A percentile compares a stretch with the other conserved stretches of the same genome.
These are phyloP conservation scores for Charanyca ferruginea DNA, from an alignment of 2,888 invertebrate genomes.

Conservation along the genomic window DNA sequence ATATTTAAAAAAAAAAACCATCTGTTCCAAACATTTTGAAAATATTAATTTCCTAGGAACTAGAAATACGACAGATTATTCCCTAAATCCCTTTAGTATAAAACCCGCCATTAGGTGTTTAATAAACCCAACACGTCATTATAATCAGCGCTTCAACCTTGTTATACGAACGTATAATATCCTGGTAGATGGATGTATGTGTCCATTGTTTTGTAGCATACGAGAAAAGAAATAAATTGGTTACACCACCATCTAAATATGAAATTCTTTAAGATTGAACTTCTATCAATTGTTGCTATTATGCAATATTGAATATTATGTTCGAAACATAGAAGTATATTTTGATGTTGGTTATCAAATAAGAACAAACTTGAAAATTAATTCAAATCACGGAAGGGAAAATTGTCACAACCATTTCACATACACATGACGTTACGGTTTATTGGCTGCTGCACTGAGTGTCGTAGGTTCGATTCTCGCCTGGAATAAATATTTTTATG, in stretches of 20 bases:
- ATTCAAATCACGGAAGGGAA: background rate
- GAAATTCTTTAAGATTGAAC: background rate
- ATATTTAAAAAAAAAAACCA: too few species aligned
- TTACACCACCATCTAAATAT: background rate
- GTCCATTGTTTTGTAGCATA: conserved; percentile 37
- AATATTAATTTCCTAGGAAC: too few species aligned
- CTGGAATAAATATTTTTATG: too few species aligned
- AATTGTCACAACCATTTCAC: background rate
- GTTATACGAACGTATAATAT: conserved; percentile 38
- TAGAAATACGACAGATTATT: conserved; percentile 5
- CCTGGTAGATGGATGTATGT: conserved; percentile 12
- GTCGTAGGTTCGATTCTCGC: too few species aligned
- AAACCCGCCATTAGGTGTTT: conserved; percentile 28
- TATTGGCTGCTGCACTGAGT: too few species aligned
- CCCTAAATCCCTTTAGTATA: conserved; percentile 6
- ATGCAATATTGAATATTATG: background rate
- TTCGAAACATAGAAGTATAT: too few species aligned
- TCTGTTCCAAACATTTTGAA: too few species aligned
- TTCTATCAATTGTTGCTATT: background rate
- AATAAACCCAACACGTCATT: conserved; percentile 58
- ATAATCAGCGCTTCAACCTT: conserved; percentile 49
- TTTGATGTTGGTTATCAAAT: too few species aligned
- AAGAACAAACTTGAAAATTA: too few species aligned
- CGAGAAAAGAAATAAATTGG: background rate
- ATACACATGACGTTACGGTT: too few species aligned